Base-by-base conservation (phyloP, 2,888 invertebrate genomes). In the Scaptomyza polygonia region DNA sequence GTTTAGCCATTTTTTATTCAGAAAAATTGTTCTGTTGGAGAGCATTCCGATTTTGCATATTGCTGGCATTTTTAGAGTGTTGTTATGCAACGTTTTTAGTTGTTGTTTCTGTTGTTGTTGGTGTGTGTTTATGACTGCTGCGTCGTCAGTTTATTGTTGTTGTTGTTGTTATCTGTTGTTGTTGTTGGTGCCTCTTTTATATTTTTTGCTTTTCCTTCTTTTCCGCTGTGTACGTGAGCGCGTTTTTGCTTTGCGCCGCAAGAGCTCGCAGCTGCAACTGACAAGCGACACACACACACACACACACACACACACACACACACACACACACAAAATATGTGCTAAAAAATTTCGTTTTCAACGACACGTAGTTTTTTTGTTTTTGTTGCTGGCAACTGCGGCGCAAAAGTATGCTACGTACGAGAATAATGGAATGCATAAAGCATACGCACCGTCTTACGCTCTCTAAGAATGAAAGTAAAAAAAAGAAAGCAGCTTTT, bases 391-490 rank as follows among this genome's bases (percentile, higher is more conserved):
- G 14, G 44, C 44, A 14, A 12, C 32, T n/a, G 48, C 48, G 32
- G 30, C 84, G 68, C 67, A 59, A 78, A 83, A 78, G 86, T 81
- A 81, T 83, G 87, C 76, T 71, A 32, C 18, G 18, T 18, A 9
- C 16, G 16, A 16, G 16, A 4, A 81, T 75, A 81, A 76, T 65
- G 70, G 82, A 83, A 86, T 81, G 81, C 80, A 80, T 72, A 84
- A 78, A 84, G 86, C 65, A 84, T 80, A 71, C 72, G 84, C 79
- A 71, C 67, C 59, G 75, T 77, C 63, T 40, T 61, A 59, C 29
- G 42, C 45, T 25, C n/a, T 25, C 42, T 56, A 21, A 27, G 14
- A 16, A 16, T 21, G 27, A 45, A 27, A 11, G 12, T 12, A 16
- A 25, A 36, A 8, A 29, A 16, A 25, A 36, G 29, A 29, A 32